Base-by-base conservation (phyloP, 2,888 invertebrate species). In the Ormyrus pomaceus region DNA sequence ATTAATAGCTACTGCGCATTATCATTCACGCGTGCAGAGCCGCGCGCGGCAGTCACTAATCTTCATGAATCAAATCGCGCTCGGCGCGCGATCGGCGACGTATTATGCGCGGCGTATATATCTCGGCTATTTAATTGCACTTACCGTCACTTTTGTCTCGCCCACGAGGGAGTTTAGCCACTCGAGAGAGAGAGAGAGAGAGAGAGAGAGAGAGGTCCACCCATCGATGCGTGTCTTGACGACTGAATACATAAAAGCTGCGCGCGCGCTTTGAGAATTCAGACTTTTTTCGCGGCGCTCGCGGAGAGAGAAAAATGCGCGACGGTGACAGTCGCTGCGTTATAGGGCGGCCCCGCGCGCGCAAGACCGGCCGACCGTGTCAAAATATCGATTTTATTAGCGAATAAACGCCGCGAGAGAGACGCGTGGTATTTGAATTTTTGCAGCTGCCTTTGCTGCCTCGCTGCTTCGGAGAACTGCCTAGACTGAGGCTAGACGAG, bases 1-100 rank as follows among this genome's bases (percentile, higher is more conserved):
- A 89, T 88, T 89, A 88, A 88, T 89, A 89, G 87, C 87, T 86
- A 87, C 86, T 88, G 87, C 88, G 88, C 87, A 88, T 88, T 88
- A 88, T 88, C 87, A 86, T 85, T 85, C 83, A 86, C 84, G 86
- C 87, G 86, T 86, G 84, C 83, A 84, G 84, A 34, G 34, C 84
- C 84, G 71, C 83, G 77, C 84, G 71, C 83, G 77, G 82, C 80
- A 85, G 84, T 84, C 84, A 83, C 86, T 83, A 85, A 85, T 87
- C 85, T 85, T 85, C 84, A 85, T 85, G 85, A 85, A 86, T 86
- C 86, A 83, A 86, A 84, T 34, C 34, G 34, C 34, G 34, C 34
- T 34, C 34, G 34, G 34, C 34, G 34, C 34, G 34, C 34, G 34
- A 34, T 34, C 34, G 34, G 34, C 34, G 34, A 34, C 34, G 34